phyloP scores from a whole-genome alignment of 1,140 invertebrate genomes.

The Paraescarpia echinospica region DNA sequence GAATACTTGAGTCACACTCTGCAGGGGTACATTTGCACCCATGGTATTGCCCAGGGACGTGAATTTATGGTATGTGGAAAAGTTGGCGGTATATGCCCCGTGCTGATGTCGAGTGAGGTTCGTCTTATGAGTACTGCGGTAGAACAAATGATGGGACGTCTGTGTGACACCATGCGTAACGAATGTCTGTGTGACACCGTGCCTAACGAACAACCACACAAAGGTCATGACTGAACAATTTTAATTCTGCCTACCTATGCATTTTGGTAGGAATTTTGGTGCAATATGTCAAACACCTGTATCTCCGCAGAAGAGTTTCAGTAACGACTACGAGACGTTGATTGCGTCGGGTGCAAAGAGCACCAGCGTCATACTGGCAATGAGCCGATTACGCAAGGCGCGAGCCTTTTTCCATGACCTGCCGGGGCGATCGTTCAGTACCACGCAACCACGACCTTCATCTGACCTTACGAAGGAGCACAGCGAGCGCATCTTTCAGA shows the following conservation, averaged over 20 bases:
- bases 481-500: slow-evolving; percentile 25
- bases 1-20: background rate
- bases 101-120: background rate
- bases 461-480: slow-evolving; percentile 28
- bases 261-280: background rate
- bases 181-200: background rate
- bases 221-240: background rate
- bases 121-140: background rate
- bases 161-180: too few species aligned
- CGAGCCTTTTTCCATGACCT: slow-evolving; percentile 30
- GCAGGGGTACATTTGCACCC: background rate
- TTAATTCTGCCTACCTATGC: background rate
- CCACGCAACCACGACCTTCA: slow-evolving; percentile 11
- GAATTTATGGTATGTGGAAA: background rate
- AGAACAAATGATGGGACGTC: background rate
- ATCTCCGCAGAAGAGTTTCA: background rate
- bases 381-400: slow-evolving; percentile 28
- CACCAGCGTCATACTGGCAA: background rate
- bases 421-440: slow-evolving; percentile 23
- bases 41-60: background rate
- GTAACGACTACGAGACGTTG: background rate
- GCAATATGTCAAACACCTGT: background rate
- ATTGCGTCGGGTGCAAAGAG: background rate
- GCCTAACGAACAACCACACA: background rate
- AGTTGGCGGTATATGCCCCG: background rate